Base-by-base conservation (phyloP, 2,113 vertebrate genomes). In the Corydoras maculifer region DNA sequence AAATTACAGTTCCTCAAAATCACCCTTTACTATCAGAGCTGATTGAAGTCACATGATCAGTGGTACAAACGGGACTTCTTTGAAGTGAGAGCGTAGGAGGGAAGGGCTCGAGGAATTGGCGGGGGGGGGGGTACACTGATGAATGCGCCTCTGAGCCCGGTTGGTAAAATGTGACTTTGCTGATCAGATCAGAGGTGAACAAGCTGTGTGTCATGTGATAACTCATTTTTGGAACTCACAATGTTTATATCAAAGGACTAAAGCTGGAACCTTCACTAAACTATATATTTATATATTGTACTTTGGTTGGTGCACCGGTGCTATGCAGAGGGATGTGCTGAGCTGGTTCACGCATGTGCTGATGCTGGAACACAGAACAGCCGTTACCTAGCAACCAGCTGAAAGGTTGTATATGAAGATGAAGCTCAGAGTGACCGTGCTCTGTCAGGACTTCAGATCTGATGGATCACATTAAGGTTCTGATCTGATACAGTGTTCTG, bases 341-440 rank as follows among this genome's bases (percentile, higher is more conserved):
- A 64, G 53, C 30, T 71, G 59, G 72, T 59, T 66, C 77, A 57
- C 68, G 66, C 14, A n/a, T 64, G 73, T 55, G 25, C 31, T 72
- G 77, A 72, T 85, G 83, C 86, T 78, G 88, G 90, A 90, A 84
- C 88, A 31, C 85, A 74, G 72, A 32, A 91, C 91, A 92, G 90
- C 89, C 4, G 87, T 93, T 75, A 89, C 92, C 89, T 91, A 84
- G 93, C 91, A 93, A 93, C 91, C 65, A 75, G 66, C 80, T 77
- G 81, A 82, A 81, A 69, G 80, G 81, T 83, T 87, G 79, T 84
- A 77, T 68, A 81, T 72, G 65, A 61, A 73, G 25, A 32, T 58
- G 25, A 43, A 62, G 72, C 70, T 72, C 72, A 77, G 74, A 80
- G 66, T 30, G 31, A 72, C 49, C 43, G 25, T 62, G 58, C 75